Base-by-base conservation (phyloP, 2,113 vertebrate genomes). In the Argyrosomus japonicus region DNA sequence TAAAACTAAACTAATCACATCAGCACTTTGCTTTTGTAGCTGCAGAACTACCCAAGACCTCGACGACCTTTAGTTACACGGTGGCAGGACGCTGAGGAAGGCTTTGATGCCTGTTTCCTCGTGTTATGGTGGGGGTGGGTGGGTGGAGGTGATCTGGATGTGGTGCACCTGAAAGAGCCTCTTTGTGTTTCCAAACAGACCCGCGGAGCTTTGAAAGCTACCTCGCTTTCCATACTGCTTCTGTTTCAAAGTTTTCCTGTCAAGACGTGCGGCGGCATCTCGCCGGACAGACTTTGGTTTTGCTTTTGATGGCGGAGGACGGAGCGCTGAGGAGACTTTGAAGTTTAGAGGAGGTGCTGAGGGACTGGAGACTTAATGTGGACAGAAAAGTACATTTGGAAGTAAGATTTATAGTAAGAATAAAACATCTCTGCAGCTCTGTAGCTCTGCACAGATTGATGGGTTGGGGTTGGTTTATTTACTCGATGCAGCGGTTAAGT, bases 131-230 rank as follows among this genome's bases (percentile, higher is more conserved):
- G 62, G 68, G 68, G 23, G 21, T 47, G 12, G 54, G 62, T 2
- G 32, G 32, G 3, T 10, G 27, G 13, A 36, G 5, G 43, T 2
- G 12, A 47, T 25, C 50, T 71, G 57, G 67, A 47, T 58, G 15
- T 6, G 47, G 53, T 15, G 25, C 85, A 80, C 83, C 88, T 91
- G 76, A 93, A 91, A 85, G 85, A 74, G 50, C 18, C 13, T n/a
- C 82, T 87, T 89, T 89, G 84, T 90, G 81, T 75, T 76, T 70
- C 71, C 19, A 12, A 79, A 65, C 27, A 40, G 47, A 43, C 7
- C 32, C 43, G 32, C 32, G 12, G 19, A 19, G 45, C 29, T 54
- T 32, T 40, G 69, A 56, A 40, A 74, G 58, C 63, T 25, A 68
- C 54, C 48, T 27, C 43, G 4, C 63, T 63, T 71, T 67, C 62